Percentiles rank a stretch among this genome's conserved stretches.
Evolutionary conservation across 1,140 invertebrate genomes (phyloP).

Genomic region (Zaprionus vittiger): DNA sequence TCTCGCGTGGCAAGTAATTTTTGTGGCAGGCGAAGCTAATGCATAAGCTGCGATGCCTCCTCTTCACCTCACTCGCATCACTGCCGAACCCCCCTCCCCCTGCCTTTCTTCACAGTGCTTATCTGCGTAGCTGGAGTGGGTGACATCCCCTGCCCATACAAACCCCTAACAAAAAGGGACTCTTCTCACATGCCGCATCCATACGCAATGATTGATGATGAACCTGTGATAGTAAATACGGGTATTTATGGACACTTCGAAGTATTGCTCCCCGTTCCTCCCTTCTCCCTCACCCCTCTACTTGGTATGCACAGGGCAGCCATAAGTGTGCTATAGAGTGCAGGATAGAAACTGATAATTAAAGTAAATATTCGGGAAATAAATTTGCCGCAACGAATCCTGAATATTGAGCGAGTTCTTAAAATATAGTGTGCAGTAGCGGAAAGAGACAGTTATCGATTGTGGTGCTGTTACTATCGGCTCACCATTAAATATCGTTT

Average conservation of each 20-base stretch:
- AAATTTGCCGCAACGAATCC: not conserved
- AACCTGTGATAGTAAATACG: conserved; percentile 4
- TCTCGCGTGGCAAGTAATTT: conserved; percentile 36
- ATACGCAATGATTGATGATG: conserved; percentile 33
- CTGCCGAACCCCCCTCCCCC: not conserved
- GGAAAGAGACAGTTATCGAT: not conserved
- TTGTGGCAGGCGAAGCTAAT: conserved; percentile 46
- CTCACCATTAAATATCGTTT: too few relatives aligned
- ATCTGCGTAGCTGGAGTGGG: conserved; percentile 12
- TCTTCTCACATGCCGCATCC: not conserved
- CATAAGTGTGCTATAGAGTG: not conserved
- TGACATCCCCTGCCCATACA: not conserved
- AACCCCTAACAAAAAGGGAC: not conserved
- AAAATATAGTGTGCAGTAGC: not conserved
- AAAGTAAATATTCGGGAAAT: conserved; percentile 6
- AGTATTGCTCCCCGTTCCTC: not conserved
- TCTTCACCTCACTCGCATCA: too few relatives aligned
- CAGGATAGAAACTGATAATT: conserved; percentile 1
- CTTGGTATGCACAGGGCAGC: not conserved
- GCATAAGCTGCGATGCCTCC: conserved; percentile 13
- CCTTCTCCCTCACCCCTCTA: too few relatives aligned
- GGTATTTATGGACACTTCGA: not conserved
- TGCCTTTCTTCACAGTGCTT: not conserved
- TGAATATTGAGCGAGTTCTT: not conserved
- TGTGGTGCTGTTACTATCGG: too few relatives aligned